Base-by-base conservation (phyloP, 1,140 invertebrate genomes). In the Drosophila pachea region DNA sequence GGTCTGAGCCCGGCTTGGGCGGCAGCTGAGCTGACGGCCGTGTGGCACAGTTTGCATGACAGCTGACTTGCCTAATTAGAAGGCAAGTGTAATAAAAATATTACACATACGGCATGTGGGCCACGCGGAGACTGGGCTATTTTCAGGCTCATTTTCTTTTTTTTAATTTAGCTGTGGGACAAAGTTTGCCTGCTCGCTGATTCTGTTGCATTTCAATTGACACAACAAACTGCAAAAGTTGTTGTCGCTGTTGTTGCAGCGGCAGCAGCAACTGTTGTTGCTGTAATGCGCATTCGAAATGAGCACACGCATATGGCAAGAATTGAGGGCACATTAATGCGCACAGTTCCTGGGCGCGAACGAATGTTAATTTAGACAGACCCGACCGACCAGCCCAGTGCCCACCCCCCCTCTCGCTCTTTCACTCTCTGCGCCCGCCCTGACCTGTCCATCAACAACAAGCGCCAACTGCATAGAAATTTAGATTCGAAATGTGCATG, bases 261-360 rank as follows among this genome's bases (percentile, higher is more conserved):
- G n/a, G n/a, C n/a, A n/a, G n/a, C n/a, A n/a, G n/a, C n/a, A n/a
- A n/a, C n/a, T 73, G 50, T 49, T 55, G 78, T 68, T 77, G 72
- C 81, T 86, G 81, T 84, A 84, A 86, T 86, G 81, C 82, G 82
- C 81, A 86, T 86, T 81, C 65, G 76, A 86, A 86, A 86, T 86
- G 82, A 86, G 82, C 82, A 86, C 81, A 86, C 77, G 79, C 79
- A 79, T 74, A 76, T 66, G 68, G 68, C 16, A 60, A 77, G 77
- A 86, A 86, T 86, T 86, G 82, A 72, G 81, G 81, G 60, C 82
- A 79, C 81, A 86, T 86, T 86, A 86, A 86, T 86, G 68, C 71
- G 3, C 22, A 74, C 55, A 74, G 55, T 76, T 60, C 40, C 72
- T 63, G 60, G 68, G 58, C 50, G 64, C 50, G 62, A 72, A 63